These are phyloP conservation scores for Vanessa tameamea DNA, from an alignment of 1,140 invertebrate genomes.

Conservation along the genomic window DNA sequence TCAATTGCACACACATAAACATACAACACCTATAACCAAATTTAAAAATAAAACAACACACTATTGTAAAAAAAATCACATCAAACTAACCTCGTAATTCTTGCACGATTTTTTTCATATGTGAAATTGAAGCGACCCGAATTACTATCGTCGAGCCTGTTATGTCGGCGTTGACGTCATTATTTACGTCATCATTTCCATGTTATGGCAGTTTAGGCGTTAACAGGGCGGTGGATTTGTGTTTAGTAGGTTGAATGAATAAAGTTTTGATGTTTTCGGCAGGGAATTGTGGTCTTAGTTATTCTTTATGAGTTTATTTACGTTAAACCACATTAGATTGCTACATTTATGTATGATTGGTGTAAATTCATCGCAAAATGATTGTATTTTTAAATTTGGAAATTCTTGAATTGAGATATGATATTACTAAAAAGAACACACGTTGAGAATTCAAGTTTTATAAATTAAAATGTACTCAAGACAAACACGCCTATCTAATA, in stretches of 20 bases:
- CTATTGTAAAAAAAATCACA: not conserved
- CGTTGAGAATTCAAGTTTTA: no score
- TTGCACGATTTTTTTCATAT: slow-evolving; percentile 10
- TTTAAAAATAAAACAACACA: no score
- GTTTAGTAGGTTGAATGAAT: slow-evolving; percentile 2
- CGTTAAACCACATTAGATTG: not conserved
- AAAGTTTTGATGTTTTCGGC: slow-evolving; percentile 5
- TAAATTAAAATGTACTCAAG: no score
- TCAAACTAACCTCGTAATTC: not conserved
- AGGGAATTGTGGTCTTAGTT: not conserved
- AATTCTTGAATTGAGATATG: no score
- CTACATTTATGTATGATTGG: no score
- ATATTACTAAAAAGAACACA: no score
- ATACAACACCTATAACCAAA: no score
- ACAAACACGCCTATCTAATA: no score
- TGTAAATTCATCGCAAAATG: no score
- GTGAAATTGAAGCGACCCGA: slow-evolving; percentile 13
- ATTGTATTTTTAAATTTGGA: no score
- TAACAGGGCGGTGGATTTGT: slow-evolving; percentile 6
- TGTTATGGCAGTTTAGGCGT: slow-evolving; percentile 2
- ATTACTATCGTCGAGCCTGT: slow-evolving; percentile 8
- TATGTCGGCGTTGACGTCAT: slow-evolving; percentile 21
- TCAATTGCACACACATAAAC: no score
- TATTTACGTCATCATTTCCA: slow-evolving; percentile 15
- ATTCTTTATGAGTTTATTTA: slow-evolving; percentile 1